A percentile compares a stretch with the other conserved stretches of the same genome.
phyloP scores from a whole-genome alignment of 2,888 invertebrate genomes.

The Adelphocoris suturalis region DNA sequence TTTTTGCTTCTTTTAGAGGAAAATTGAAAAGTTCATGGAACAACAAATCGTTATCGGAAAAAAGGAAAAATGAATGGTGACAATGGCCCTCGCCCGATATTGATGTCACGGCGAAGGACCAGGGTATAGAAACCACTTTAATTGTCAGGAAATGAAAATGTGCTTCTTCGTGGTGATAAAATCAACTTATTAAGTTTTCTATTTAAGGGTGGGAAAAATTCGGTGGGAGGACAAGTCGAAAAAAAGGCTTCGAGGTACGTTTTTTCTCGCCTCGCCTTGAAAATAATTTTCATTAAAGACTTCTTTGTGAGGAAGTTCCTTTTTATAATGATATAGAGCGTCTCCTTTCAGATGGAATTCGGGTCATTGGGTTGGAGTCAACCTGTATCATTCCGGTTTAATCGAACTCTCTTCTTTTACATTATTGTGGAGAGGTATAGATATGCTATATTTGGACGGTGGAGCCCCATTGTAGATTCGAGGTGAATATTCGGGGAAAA shows the following conservation, averaged over 20 bases:
- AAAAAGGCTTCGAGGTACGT: neutral
- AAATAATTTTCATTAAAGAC: neutral
- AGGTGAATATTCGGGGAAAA: too few species aligned
- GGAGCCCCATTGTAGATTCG: too few species aligned
- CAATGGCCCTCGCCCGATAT: neutral
- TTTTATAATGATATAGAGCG: neutral
- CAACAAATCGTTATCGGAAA: neutral
- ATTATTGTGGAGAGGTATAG: neutral
- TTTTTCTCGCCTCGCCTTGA: neutral
- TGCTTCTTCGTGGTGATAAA: slow-evolving; percentile 37
- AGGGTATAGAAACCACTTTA: slow-evolving; percentile 45
- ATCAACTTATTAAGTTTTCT: slow-evolving; percentile 54
- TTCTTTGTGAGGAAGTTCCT: neutral
- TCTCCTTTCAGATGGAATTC: neutral
- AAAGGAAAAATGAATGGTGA: neutral
- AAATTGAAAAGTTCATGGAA: slow-evolving; percentile 2
- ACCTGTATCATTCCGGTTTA: too few species aligned
- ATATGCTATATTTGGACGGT: neutral
- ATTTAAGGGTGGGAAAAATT: neutral
- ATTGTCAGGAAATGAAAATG: slow-evolving; percentile 58
- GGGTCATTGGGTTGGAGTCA: neutral
- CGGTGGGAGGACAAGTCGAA: neutral
- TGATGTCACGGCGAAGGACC: neutral
- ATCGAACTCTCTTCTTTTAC: neutral
- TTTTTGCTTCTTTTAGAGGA: neutral